Evolutionary conservation across 2,888 invertebrate species (phyloP).

Genomic region (Chydorus sphaericus): DNA sequence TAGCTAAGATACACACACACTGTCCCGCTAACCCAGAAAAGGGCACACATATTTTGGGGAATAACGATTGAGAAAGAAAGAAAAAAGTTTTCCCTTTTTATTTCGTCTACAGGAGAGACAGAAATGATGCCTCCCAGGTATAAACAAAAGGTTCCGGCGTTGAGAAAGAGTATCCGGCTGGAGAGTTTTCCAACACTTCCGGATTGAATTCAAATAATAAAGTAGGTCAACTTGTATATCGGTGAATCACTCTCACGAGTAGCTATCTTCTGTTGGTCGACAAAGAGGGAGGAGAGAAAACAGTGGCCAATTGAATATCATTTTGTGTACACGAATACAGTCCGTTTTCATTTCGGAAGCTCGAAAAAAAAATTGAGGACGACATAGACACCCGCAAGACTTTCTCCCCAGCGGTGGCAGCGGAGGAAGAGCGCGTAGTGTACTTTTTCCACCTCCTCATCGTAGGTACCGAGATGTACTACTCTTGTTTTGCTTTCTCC

Average conservation of each 20-base stretch:
- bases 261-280: neutral
- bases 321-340: too few species aligned
- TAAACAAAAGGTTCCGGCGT: neutral
- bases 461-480: neutral
- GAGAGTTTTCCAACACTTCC: neutral
- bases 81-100: conserved; percentile 2
- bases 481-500: conserved; percentile 1
- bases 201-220: too few species aligned
- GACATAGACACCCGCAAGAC: too few species aligned
- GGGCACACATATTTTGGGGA: too few species aligned
- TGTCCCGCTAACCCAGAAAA: conserved; percentile 5
- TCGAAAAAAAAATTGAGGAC: neutral
- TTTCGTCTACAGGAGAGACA: neutral
- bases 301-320: neutral
- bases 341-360: too few species aligned
- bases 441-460: neutral
- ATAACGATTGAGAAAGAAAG: too few species aligned
- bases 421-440: neutral
- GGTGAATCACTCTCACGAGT: too few species aligned
- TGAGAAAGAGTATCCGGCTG: neutral
- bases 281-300: neutral
- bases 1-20: neutral
- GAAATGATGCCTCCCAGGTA: neutral
- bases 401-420: conserved; percentile 2
- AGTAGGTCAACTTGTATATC: too few species aligned